These are phyloP conservation scores for Leistus spinibarbis DNA, from an alignment of 2,888 invertebrate species.

Conservation along the genomic window DNA sequence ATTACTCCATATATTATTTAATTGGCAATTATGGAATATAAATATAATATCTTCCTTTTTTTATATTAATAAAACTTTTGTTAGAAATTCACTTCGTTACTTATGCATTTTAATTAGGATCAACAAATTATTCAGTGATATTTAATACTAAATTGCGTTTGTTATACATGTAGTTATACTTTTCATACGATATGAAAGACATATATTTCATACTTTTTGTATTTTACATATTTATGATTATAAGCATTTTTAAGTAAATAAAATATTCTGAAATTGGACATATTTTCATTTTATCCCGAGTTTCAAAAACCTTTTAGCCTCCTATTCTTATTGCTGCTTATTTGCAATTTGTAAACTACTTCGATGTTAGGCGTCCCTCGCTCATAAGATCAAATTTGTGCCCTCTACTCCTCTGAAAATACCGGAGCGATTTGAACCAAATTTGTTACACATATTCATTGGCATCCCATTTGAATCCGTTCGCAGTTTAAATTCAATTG, in stretches of 20 bases:
- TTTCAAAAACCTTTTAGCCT: not conserved
- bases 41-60: not conserved
- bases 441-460: too few species aligned
- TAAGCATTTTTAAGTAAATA: slow-evolving; percentile 5
- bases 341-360: too few species aligned
- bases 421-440: too few species aligned
- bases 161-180: not conserved
- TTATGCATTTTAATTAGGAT: not conserved
- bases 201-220: not conserved
- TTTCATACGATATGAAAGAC: not conserved
- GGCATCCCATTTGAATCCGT: too few species aligned
- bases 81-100: not conserved
- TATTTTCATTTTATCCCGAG: not conserved
- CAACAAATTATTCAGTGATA: not conserved
- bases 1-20: not conserved
- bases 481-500: too few species aligned
- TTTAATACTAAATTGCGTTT: not conserved
- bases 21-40: not conserved
- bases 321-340: too few species aligned
- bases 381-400: too few species aligned
- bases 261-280: not conserved
- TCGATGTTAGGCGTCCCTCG: too few species aligned
- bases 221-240: not conserved
- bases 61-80: not conserved
- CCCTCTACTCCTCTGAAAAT: too few species aligned